Conservation (phyloP, 2,797 vertebrate genomes). For the Siniperca scherzeri region DNA sequence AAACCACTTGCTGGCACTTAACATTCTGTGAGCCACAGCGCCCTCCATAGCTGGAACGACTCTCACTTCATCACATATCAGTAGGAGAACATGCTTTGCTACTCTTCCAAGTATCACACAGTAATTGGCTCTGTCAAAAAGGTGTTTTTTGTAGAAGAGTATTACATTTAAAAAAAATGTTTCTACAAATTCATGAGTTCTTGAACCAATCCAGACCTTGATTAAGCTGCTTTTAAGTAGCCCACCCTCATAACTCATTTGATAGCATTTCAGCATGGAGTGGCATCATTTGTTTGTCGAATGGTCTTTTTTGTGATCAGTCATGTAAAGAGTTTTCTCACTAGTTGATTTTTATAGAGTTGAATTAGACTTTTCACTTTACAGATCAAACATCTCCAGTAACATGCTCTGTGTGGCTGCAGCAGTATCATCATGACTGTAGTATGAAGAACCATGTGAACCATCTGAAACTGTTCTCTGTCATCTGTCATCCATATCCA, state of each 20-base stretch:
- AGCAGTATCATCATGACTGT: conserved; percentile 10
- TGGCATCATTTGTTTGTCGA: neutral
- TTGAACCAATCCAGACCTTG: neutral
- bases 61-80: conserved; percentile 40
- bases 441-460: conserved; percentile 28
- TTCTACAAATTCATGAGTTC: neutral
- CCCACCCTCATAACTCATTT: neutral
- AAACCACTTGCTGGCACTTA: conserved; percentile 14
- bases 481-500: conserved; percentile 63
- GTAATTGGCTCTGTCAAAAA: conserved; percentile 2
- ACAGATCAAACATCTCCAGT: conserved; percentile 13
- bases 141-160: neutral
- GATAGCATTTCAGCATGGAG: conserved; percentile 6
- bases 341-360: neutral
- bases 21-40: conserved; percentile 27
- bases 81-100: conserved; percentile 36
- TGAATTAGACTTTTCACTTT: neutral
- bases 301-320: neutral
- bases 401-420: conserved; percentile 25
- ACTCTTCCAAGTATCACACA: neutral
- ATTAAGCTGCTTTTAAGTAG: conserved; percentile 5
- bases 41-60: conserved; percentile 16
- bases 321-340: neutral
- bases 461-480: conserved; percentile 59
- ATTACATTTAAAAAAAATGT: conserved; percentile 8